Evolutionary conservation across 2,113 vertebrate genomes (phyloP).

Genomic region (Meles meles): DNA sequence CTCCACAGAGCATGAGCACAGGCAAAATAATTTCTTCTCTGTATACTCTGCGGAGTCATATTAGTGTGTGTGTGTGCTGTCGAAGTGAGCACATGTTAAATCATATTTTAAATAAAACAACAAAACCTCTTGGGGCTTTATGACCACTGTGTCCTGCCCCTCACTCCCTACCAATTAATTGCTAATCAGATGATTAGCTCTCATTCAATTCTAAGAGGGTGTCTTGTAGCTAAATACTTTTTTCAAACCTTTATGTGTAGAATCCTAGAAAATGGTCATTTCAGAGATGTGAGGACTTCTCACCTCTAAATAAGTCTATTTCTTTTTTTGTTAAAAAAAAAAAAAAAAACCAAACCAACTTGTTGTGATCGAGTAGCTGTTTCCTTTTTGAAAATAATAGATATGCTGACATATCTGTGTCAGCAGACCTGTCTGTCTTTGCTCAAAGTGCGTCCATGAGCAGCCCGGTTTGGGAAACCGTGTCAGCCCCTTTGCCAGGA

Average conservation of each 20-base stretch:
- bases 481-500: neutral
- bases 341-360: neutral
- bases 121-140: neutral
- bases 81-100: neutral
- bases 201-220: neutral
- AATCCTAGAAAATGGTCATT: neutral
- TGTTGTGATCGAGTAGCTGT: neutral
- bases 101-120: neutral
- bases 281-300: neutral
- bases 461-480: neutral
- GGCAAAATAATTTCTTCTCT: neutral
- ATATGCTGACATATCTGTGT: too few relatives aligned
- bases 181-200: neutral
- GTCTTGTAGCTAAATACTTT: neutral
- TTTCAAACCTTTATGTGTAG: neutral
- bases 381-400: neutral
- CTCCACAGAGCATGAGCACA: accelerated
- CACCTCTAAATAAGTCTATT: neutral
- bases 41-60: neutral
- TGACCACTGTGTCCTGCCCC: neutral
- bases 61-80: neutral
- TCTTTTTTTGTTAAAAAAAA: neutral
- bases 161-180: neutral
- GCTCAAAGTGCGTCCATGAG: neutral
- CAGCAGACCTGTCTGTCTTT: neutral